Evolutionary conservation across 1,140 invertebrate genomes (phyloP).

Genomic region (Bilobella aurantiaca): DNA sequence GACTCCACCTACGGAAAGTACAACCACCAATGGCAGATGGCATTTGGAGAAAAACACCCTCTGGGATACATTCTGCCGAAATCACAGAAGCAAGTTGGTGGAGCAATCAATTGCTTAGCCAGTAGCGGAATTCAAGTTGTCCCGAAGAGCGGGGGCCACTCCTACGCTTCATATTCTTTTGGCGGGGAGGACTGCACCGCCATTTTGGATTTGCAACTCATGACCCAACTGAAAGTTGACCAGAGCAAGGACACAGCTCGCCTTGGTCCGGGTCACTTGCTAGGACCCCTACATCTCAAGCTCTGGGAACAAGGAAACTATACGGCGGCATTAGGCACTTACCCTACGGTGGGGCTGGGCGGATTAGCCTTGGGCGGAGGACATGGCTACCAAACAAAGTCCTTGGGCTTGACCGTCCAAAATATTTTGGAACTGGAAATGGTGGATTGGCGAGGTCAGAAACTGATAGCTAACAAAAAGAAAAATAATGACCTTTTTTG

Average conservation of each 20-base stretch:
- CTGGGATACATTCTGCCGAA: neutral
- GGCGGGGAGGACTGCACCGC: neutral
- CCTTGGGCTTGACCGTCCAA: neutral
- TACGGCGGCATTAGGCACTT: neutral
- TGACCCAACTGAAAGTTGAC: neutral
- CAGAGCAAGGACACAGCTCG: neutral
- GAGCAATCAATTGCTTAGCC: neutral
- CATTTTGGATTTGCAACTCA: neutral
- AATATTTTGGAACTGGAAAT: neutral
- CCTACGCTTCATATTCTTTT: neutral
- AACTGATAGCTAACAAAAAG: neutral
- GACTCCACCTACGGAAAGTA: neutral
- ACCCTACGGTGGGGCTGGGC: neutral
- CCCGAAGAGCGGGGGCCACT: neutral
- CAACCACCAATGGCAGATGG: conserved; percentile 1
- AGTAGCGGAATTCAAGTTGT: neutral
- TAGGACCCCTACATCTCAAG: neutral
- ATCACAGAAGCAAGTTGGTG: neutral
- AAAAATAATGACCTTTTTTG: neutral
- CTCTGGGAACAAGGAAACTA: neutral
- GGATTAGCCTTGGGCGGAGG: neutral
- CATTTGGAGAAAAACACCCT: neutral
- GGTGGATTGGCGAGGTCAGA: neutral
- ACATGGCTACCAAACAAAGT: neutral
- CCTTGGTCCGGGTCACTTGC: neutral